A percentile compares a stretch with the other conserved stretches of the same genome.
These are phyloP conservation scores for Pemphredon lugubris DNA, from an alignment of 2,888 invertebrate species.

Conservation along the genomic window DNA sequence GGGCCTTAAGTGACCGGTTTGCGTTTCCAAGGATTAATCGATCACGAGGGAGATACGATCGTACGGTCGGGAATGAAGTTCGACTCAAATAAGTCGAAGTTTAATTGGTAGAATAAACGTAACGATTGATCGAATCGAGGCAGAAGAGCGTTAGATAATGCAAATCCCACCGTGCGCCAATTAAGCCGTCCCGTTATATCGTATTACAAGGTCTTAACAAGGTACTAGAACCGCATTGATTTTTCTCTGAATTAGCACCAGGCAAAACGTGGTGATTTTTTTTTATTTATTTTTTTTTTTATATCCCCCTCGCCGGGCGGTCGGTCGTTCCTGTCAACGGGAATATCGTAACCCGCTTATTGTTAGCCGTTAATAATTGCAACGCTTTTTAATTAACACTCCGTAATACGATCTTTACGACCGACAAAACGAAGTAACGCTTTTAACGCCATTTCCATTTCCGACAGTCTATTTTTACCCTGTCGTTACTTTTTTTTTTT, in stretches of 20 bases:
- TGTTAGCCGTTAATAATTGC: too few species aligned
- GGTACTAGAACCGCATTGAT: conserved; percentile 4
- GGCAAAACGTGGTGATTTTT: too few species aligned
- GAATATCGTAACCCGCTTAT: neutral
- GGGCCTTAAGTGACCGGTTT: too few species aligned
- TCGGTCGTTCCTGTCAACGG: neutral
- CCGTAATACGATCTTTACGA: too few species aligned
- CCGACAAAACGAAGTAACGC: neutral
- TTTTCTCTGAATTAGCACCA: conserved; percentile 3
- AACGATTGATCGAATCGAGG: conserved; percentile 1
- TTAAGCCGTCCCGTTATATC: conserved; percentile 11
- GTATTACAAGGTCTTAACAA: conserved; percentile 12
- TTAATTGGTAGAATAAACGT: conserved; percentile 2
- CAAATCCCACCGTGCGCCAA: conserved; percentile 6
- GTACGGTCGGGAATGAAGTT: too few species aligned
- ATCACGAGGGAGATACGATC: too few species aligned
- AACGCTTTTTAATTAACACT: neutral
- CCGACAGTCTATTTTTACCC: too few species aligned
- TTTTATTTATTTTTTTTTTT: too few species aligned
- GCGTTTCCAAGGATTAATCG: too few species aligned
- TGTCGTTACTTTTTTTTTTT: too few species aligned
- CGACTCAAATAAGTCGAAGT: neutral
- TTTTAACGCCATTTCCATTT: neutral
- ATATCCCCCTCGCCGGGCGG: neutral
- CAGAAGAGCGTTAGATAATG: conserved; percentile 7